phyloP scores from a whole-genome alignment of 1,140 invertebrate genomes.

The Scaptomyza pallida region DNA sequence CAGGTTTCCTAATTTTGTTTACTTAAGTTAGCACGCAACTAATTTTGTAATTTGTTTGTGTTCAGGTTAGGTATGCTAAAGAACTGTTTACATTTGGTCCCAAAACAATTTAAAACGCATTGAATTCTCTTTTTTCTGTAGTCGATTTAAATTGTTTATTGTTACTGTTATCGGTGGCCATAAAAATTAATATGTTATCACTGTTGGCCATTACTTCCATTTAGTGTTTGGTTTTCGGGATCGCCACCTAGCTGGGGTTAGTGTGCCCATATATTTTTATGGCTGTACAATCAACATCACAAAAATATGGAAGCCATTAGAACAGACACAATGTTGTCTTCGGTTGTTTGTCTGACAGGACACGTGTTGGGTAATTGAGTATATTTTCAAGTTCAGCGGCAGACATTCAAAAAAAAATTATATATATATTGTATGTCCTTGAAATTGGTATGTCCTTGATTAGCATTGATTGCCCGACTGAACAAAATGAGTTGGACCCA shows the following conservation, averaged over 20 bases:
- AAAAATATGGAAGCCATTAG: slow-evolving; percentile 57
- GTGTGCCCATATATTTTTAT: slow-evolving; percentile 41
- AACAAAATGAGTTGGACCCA: slow-evolving; percentile 20
- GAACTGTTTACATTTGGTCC: too few relatives aligned
- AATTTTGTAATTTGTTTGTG: neutral
- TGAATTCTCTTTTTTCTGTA: neutral
- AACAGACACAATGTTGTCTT: slow-evolving; percentile 45
- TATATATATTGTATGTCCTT: slow-evolving; percentile 9
- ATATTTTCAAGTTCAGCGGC: slow-evolving; percentile 34
- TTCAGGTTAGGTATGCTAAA: neutral
- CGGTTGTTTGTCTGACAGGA: slow-evolving; percentile 33
- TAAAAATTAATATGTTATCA: slow-evolving; percentile 34
- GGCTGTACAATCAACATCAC: slow-evolving; percentile 27
- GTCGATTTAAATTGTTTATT: slow-evolving; percentile 1
- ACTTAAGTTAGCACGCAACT: neutral
- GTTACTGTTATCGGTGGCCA: slow-evolving; percentile 11
- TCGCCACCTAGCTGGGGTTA: slow-evolving; percentile 27
- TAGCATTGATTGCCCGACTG: neutral
- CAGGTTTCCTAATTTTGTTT: slow-evolving; percentile 7
- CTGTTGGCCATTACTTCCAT: slow-evolving; percentile 5
- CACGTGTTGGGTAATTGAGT: slow-evolving; percentile 51
- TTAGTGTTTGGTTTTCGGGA: slow-evolving; percentile 7
- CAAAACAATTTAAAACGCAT: neutral
- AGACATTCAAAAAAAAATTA: neutral
- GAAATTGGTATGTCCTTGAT: slow-evolving; percentile 20